Evolutionary conservation across 1,140 invertebrate species (phyloP).

Genomic region (Trichonephila clavata): DNA sequence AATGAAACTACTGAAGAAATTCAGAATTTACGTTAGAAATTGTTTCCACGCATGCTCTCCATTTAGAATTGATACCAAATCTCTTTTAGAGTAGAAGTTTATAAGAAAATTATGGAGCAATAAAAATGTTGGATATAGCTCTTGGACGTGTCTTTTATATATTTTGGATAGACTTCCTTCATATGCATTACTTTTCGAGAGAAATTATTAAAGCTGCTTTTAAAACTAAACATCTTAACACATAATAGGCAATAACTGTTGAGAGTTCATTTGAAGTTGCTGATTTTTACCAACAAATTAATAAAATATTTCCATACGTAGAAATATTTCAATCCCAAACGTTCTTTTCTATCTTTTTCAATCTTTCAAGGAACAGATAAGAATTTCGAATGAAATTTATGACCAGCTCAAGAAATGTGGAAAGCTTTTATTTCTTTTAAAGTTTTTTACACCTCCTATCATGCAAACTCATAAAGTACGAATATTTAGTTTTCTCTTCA

Average conservation of each 20-base stretch:
- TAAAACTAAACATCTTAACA: not conserved
- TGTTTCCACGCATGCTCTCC: not conserved
- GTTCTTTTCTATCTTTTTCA: not conserved
- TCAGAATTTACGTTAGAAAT: slow-evolving; percentile 51
- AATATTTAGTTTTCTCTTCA: not conserved
- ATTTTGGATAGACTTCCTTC: not conserved
- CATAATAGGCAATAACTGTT: not conserved
- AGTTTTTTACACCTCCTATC: slow-evolving; percentile 25
- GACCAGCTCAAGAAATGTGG: not conserved
- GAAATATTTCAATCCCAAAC: not conserved
- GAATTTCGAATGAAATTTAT: slow-evolving; percentile 32
- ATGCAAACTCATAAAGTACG: slow-evolving; percentile 11
- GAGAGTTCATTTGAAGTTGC: not conserved
- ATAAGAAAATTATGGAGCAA: slow-evolving; percentile 45
- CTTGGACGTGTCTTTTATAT: not conserved
- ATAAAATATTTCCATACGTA: not conserved
- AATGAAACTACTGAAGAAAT: slow-evolving; percentile 60
- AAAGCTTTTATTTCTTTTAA: slow-evolving; percentile 37
- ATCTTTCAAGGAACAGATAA: not conserved
- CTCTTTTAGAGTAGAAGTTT: not conserved
- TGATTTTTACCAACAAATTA: not conserved
- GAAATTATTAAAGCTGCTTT: slow-evolving; percentile 42
- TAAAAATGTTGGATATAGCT: slow-evolving; percentile 20
- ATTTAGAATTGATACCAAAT: slow-evolving; percentile 29
- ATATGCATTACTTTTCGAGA: not conserved